These are phyloP conservation scores for Hemicentrotus pulcherrimus DNA, from an alignment of 35 echinoderm and acorn worm species.

Conservation along the genomic window DNA sequence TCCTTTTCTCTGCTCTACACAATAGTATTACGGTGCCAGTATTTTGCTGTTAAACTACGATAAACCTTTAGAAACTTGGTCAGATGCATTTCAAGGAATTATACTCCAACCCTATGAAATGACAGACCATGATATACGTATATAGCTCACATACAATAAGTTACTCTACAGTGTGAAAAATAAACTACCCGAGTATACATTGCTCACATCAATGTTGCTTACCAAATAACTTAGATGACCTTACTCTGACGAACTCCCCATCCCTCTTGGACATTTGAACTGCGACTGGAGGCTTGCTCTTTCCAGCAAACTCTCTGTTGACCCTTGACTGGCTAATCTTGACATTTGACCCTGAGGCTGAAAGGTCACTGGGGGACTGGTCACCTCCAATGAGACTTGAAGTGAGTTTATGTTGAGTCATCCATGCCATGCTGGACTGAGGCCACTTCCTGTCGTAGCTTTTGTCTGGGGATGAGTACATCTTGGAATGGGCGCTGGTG, in stretches of 20 bases:
- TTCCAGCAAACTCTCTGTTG: constrained; percentile 12
- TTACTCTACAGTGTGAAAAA: too few relatives aligned
- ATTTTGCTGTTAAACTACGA: too few relatives aligned
- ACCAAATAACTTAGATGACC: constrained; percentile 63
- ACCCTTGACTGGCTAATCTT: constrained; percentile 51
- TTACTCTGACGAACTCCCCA: constrained; percentile 66
- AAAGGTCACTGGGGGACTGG: not conserved
- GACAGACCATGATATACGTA: too few relatives aligned
- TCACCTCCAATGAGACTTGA: not conserved
- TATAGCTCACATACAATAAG: too few relatives aligned
- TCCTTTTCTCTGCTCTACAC: too few relatives aligned
- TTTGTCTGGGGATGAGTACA: constrained; percentile 34
- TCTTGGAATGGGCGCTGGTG: not conserved
- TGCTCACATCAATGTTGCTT: constrained; percentile 23
- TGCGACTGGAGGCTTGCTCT: constrained; percentile 13
- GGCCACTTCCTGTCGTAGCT: constrained; percentile 46
- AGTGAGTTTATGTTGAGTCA: constrained; percentile 38
- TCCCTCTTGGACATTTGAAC: constrained; percentile 5
- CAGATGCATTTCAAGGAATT: too few relatives aligned
- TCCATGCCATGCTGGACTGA: constrained; percentile 45
- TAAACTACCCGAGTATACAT: not conserved
- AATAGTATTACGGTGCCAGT: too few relatives aligned
- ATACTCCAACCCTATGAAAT: too few relatives aligned
- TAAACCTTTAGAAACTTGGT: too few relatives aligned
- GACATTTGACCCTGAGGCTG: constrained; percentile 63